A percentile compares a stretch with the other conserved stretches of the same genome.
Conservation (phyloP, 2,113 vertebrate species). For the Tenebrosternarchus preto region DNA sequence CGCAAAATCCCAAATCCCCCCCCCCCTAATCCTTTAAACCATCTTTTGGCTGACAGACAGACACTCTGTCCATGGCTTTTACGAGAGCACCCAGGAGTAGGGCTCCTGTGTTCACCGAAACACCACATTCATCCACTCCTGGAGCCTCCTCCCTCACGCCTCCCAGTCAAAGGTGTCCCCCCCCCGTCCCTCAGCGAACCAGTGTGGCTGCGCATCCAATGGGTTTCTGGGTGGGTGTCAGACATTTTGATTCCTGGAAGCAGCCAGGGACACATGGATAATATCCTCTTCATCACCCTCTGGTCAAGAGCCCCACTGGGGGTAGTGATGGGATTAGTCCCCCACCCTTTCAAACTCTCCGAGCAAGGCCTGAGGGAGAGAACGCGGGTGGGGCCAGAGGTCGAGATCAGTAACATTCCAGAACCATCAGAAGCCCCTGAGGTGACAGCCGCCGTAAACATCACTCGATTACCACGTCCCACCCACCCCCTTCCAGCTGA, state of each 20-base stretch:
- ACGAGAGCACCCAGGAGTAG: too few relatives aligned
- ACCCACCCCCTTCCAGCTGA: constrained; percentile 3
- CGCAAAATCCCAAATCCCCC: too few relatives aligned
- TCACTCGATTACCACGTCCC: constrained; percentile 67
- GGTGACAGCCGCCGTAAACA: constrained; percentile 63
- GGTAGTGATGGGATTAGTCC: constrained; percentile 69
- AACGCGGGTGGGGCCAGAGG: constrained; percentile 60
- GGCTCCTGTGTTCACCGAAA: not conserved
- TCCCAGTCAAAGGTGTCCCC: too few relatives aligned
- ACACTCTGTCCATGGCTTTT: not conserved
- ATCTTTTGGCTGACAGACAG: not conserved
- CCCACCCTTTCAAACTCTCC: constrained; percentile 44
- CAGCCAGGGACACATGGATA: constrained; percentile 81
- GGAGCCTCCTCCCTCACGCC: too few relatives aligned
- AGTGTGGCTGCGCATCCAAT: too few relatives aligned
- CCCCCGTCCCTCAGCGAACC: too few relatives aligned
- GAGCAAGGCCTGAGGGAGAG: constrained; percentile 26
- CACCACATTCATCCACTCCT: not conserved
- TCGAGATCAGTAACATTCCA: constrained; percentile 73
- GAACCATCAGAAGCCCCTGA: constrained; percentile 71
- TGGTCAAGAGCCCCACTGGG: constrained; percentile 58
- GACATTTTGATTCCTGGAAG: constrained; percentile 66
- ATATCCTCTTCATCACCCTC: constrained; percentile 61
- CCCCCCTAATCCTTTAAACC: not conserved
- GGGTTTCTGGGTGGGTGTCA: too few relatives aligned